Base-by-base conservation (phyloP, 2,888 invertebrate genomes). In the Gonocerus acuteangulatus region DNA sequence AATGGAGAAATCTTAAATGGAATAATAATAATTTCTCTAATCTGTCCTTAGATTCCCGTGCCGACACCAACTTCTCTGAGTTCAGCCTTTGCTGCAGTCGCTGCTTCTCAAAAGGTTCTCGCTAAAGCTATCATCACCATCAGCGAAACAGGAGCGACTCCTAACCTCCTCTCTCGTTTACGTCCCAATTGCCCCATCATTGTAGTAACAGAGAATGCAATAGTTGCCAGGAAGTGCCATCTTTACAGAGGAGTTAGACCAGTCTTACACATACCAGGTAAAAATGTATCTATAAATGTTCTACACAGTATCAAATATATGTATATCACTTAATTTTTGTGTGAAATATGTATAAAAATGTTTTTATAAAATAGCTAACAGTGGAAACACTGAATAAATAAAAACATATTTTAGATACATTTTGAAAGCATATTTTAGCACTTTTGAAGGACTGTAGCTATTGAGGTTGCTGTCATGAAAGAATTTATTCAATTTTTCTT, bases 151-250 rank as follows among this genome's bases (percentile, higher is more conserved):
- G 87, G 87, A 48, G 78, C 87, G 68, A 91, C 93, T 0, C 95
- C 96, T 27, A 88, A 90, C 75, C 79, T 94, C 70, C 82, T 95
- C 68, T 87, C 95, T 71, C 93, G 95, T 74, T 96, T 94, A 79
- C 82, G 89, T 59, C 95, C 96, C 62, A 82, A 89, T 66, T 95
- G 95, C 72, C 95, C 96, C 61, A 90, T 96, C 72, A 87, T 96
- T 71, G 89, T 95, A 21, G 89, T 97, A 51, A 93, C 92, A 2
- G 79, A 95, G 22, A 83, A 83, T 70, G 78, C 83, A 59, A 88
- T 87, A 75, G 88, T 89, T 7, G 93, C 95, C 22, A 78, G 95
- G 45, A 95, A 95, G 77, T 84, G 87, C 63, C 95, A 96, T 74
- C 79, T 97, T 15, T 93, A 84, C 78, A 82, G 95, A 66, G 96